Evolutionary conservation across 2,113 vertebrate species (phyloP).

Genomic region (Propithecus coquereli): DNA sequence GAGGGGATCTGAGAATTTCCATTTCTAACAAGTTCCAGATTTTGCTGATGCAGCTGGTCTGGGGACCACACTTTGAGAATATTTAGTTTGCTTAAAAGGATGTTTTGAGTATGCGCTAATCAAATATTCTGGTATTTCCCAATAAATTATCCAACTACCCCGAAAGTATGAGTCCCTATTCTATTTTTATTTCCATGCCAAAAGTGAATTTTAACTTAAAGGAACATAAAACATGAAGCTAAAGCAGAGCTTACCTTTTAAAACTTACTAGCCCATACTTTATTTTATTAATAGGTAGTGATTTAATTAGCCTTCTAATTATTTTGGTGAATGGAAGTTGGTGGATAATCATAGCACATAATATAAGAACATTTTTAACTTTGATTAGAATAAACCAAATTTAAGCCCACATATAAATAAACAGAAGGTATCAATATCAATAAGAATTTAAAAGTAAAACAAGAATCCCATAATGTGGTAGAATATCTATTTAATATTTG

Average conservation of each 20-base stretch:
- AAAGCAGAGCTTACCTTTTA: slow-evolving; percentile 7
- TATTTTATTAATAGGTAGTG: slow-evolving; percentile 10
- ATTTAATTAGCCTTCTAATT: slow-evolving; percentile 24
- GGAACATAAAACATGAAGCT: slow-evolving; percentile 18
- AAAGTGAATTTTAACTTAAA: slow-evolving; percentile 40
- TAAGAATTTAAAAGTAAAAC: slow-evolving; percentile 41
- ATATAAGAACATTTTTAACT: not conserved
- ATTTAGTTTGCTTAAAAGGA: not conserved
- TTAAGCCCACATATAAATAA: slow-evolving; percentile 29
- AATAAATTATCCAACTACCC: not conserved
- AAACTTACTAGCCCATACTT: not conserved
- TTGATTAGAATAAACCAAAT: not conserved
- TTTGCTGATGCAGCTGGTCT: not conserved
- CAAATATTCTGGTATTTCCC: not conserved
- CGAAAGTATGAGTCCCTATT: not conserved
- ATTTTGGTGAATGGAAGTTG: not conserved
- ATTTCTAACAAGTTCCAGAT: not conserved
- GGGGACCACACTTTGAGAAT: not conserved
- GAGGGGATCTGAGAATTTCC: not conserved
- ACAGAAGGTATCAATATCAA: not conserved
- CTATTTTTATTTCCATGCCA: slow-evolving; percentile 6
- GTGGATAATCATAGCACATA: not conserved
- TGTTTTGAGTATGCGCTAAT: slow-evolving; percentile 33
- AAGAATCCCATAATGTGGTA: not conserved
- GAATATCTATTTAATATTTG: not conserved